Conservation (phyloP, 2,888 invertebrate species). For the Amblyteles armatorius region DNA sequence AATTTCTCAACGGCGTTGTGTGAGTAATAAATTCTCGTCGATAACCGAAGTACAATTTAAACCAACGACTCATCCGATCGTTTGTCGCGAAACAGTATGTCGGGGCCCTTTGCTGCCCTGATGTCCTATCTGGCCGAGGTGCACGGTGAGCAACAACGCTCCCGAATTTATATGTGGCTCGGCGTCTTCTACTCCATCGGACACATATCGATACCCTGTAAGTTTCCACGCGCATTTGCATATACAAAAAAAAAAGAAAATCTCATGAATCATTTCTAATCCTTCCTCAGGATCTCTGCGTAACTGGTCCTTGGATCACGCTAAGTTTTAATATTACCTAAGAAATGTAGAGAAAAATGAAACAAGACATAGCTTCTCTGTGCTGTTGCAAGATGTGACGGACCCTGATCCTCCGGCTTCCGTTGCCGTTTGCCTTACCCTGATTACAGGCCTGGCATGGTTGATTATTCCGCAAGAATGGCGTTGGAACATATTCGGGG, state of each 20-base stretch:
- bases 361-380: background rate
- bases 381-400: background rate
- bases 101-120: constrained; percentile 81
- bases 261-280: constrained; percentile 29
- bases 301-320: constrained; percentile 38
- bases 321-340: constrained; percentile 17
- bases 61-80: background rate
- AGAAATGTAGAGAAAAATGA: background rate
- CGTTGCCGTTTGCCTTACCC: constrained; percentile 32
- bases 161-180: constrained; percentile 82
- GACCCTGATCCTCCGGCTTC: background rate
- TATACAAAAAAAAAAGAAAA: constrained; percentile 15
- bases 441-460: constrained; percentile 88
- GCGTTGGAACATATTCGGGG: constrained; percentile 84
- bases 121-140: constrained; percentile 82
- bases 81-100: constrained; percentile 75
- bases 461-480: constrained; percentile 88
- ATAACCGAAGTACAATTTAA: background rate
- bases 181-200: constrained; percentile 81
- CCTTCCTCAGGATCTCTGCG: constrained; percentile 36
- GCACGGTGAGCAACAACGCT: constrained; percentile 78
- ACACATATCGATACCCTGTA: constrained; percentile 87
- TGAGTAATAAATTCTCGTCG: constrained; percentile 72
- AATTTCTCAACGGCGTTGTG: constrained; percentile 81
- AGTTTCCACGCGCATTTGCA: constrained; percentile 68